Evolutionary conservation across 92 coral and sea anemone species (phyloP).

Genomic region (Palythoa grandis): DNA sequence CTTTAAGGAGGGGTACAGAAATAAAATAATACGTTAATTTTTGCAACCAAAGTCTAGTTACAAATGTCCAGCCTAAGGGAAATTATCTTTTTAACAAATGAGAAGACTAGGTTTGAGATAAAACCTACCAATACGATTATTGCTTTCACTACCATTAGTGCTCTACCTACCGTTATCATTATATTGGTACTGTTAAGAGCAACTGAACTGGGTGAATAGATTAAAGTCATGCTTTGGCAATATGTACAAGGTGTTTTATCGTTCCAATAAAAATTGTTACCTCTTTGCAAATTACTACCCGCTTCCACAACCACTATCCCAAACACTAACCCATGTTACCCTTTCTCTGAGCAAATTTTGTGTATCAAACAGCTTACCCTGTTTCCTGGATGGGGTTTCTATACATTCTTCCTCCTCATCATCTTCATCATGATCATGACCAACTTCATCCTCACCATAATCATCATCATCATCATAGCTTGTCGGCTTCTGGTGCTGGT

Average conservation of each 20-base stretch:
- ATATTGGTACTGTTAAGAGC: not conserved
- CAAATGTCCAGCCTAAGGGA: too few relatives aligned
- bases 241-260: not conserved
- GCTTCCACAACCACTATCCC: not conserved
- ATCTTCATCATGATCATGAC: conserved; percentile 3
- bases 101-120: too few relatives aligned
- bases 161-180: not conserved
- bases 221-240: too few relatives aligned
- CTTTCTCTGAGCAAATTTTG: not conserved
- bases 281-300: not conserved
- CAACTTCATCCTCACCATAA: conserved; percentile 39
- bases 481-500: not conserved
- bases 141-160: not conserved
- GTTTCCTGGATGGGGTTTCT: conserved; percentile 17
- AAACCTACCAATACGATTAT: not conserved
- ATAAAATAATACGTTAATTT: not conserved
- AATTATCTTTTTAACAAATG: too few relatives aligned
- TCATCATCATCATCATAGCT: conserved; percentile 35
- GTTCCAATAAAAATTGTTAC: not conserved
- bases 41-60: too few relatives aligned
- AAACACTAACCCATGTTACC: not conserved
- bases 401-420: conserved; percentile 25
- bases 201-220: not conserved
- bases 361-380: not conserved
- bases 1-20: not conserved